phyloP scores from a whole-genome alignment of 2,888 invertebrate species.

The Drosophila austrosaltans region DNA sequence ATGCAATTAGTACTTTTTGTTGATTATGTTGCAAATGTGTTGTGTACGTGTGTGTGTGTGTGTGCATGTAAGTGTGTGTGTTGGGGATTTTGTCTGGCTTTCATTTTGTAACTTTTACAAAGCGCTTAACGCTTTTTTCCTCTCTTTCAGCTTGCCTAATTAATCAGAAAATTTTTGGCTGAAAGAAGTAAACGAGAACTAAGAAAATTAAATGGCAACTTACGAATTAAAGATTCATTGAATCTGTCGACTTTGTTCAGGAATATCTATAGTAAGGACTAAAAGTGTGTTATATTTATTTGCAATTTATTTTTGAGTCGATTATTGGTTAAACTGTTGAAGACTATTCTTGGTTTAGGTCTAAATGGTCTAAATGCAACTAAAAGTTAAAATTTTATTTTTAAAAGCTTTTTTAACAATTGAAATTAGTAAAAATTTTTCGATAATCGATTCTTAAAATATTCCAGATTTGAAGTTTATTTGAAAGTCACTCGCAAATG shows the following conservation, averaged over 20 bases:
- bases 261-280: no score
- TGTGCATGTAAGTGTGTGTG: not conserved
- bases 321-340: no score
- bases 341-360: no score
- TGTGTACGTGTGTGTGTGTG: not conserved
- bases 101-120: conserved; percentile 17
- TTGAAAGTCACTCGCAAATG: no score
- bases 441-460: no score
- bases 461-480: no score
- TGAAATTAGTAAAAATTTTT: no score
- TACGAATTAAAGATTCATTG: not conserved
- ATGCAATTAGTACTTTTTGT: conserved; percentile 77
- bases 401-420: no score
- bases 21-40: conserved; percentile 66
- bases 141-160: conserved; percentile 8
- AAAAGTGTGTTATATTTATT: no score
- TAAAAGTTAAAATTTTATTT: no score
- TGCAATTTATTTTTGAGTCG: no score
- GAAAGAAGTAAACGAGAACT: not conserved
- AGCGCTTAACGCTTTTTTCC: conserved; percentile 15
- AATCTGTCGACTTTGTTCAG: not conserved
- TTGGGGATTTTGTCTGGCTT: conserved; percentile 29
- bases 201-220: not conserved
- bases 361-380: no score
- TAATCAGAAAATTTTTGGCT: conserved; percentile 13